Evolutionary conservation across 2,888 invertebrate species (phyloP).

Genomic region (Lasioglossum vierecki): DNA sequence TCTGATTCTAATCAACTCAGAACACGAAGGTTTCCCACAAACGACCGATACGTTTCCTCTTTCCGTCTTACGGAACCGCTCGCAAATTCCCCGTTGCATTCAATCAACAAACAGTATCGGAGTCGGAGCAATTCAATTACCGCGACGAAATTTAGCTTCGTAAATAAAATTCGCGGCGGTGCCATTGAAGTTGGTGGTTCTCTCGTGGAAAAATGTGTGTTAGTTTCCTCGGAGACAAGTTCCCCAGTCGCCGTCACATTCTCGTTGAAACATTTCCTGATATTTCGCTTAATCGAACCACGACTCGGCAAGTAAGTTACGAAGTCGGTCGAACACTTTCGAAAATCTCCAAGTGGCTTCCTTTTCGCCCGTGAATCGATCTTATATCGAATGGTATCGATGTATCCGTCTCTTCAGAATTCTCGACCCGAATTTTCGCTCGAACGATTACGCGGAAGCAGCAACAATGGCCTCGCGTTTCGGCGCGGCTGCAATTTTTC

Average conservation of each 20-base stretch:
- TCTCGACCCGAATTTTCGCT: conserved; percentile 58
- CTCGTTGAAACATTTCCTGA: conserved; percentile 17
- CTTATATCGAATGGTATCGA: conserved; percentile 15
- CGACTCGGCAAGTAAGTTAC: conserved; percentile 12
- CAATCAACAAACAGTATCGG: conserved; percentile 1
- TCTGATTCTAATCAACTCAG: too few species aligned
- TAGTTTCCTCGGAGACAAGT: not conserved
- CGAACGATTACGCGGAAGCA: conserved; percentile 63
- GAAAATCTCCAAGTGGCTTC: conserved; percentile 28
- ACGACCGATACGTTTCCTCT: not conserved
- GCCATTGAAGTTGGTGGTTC: not conserved
- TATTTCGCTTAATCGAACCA: conserved; percentile 42
- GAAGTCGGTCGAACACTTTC: conserved; percentile 30
- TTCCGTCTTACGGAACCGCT: not conserved
- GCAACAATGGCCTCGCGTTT: conserved; percentile 69
- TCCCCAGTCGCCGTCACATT: not conserved
- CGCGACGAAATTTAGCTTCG: conserved; percentile 2
- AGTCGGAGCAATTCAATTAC: conserved; percentile 22
- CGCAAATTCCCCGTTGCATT: not conserved
- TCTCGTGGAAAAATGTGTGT: conserved; percentile 2
- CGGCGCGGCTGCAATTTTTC: conserved; percentile 52
- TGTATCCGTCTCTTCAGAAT: conserved; percentile 18
- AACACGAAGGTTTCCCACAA: too few species aligned
- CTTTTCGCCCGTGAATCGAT: conserved; percentile 39
- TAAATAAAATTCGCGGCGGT: conserved; percentile 3